phyloP scores from a whole-genome alignment of 2,888 invertebrate genomes.

The Brachynemurus nebulosus region DNA sequence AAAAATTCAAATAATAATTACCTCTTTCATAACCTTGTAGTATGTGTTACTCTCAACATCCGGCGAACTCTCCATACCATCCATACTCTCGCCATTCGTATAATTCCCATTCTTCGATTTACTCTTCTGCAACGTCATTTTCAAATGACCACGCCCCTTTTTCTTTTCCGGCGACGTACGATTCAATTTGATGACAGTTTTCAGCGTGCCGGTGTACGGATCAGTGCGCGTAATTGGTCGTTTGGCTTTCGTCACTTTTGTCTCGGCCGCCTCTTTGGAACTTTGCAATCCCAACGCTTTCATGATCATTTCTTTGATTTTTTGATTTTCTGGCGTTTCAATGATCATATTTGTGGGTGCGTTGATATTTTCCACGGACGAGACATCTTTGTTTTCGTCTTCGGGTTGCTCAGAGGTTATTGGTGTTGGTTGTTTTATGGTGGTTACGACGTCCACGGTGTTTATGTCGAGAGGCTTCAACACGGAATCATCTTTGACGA shows the following conservation, averaged over 20 bases:
- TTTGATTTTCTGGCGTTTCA: conserved; percentile 22
- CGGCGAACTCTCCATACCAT: conserved; percentile 22
- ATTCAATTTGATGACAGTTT: conserved; percentile 70
- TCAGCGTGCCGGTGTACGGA: conserved; percentile 62
- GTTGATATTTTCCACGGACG: conserved; percentile 20
- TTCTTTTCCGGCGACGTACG: conserved; percentile 44
- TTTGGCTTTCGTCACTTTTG: conserved; percentile 28
- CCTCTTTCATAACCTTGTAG: conserved; percentile 61
- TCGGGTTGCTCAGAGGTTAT: conserved; percentile 21
- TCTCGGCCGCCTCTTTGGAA: conserved; percentile 57
- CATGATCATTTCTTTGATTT: conserved; percentile 54
- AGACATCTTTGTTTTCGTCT: background rate
- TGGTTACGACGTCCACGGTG: conserved; percentile 15
- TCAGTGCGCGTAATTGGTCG: conserved; percentile 1
- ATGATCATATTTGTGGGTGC: conserved; percentile 21
- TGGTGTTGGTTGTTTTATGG: conserved; percentile 27
- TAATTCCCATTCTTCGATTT: conserved; percentile 40
- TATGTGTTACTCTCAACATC: conserved; percentile 34
- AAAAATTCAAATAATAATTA: conserved; percentile 24
- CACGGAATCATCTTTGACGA: conserved; percentile 4
- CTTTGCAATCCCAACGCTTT: conserved; percentile 62
- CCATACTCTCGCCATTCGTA: conserved; percentile 31
- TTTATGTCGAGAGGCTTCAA: conserved; percentile 10
- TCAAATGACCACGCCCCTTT: conserved; percentile 50
- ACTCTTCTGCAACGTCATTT: conserved; percentile 65